Conservation (phyloP, 2,888 invertebrate species). For the Micoletzkya japonica region DNA sequence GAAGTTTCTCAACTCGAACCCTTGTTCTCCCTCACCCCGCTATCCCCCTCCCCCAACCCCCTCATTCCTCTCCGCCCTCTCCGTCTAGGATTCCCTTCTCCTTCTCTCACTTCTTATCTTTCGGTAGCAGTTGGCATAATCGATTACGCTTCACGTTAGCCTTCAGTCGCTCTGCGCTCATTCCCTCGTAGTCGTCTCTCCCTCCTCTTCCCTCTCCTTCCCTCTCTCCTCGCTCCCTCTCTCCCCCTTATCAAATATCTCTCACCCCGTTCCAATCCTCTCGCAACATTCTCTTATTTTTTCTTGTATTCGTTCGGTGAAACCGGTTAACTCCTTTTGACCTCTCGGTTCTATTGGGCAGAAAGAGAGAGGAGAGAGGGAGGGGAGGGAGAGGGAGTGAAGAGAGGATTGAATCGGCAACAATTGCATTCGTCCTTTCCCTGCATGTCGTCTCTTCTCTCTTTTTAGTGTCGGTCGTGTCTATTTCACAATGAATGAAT, state of each 20-base stretch:
- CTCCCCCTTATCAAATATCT: constrained; percentile 1
- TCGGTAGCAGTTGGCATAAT: background rate
- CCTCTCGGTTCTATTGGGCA: background rate
- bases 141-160: background rate
- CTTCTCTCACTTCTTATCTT: background rate
- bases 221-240: background rate
- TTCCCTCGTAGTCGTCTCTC: background rate
- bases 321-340: too few species aligned
- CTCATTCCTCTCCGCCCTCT: background rate
- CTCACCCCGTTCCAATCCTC: constrained; percentile 14
- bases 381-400: background rate
- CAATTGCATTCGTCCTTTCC: background rate
- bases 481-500: too few species aligned
- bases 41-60: background rate
- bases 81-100: background rate
- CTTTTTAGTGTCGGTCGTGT: too few species aligned
- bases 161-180: background rate
- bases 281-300: constrained; percentile 14
- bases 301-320: too few species aligned
- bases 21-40: constrained; percentile 7
- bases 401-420: background rate
- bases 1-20: too few species aligned
- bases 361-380: background rate
- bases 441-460: too few species aligned
- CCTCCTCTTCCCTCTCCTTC: background rate